A percentile compares a stretch with the other conserved stretches of the same genome.
Conservation (phyloP, 2,113 vertebrate species). For the Charina bottae region DNA sequence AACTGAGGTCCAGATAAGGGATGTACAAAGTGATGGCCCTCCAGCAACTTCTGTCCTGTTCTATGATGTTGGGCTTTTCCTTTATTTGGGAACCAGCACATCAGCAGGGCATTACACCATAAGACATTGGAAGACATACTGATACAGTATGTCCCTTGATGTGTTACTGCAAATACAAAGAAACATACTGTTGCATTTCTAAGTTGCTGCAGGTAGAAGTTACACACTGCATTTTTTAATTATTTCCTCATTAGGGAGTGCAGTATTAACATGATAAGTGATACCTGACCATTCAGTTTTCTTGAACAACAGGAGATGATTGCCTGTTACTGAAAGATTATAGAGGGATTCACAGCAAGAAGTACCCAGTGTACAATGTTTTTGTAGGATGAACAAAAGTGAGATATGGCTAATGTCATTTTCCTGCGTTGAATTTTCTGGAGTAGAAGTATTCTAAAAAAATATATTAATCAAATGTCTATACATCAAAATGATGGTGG, state of each 20-base stretch:
- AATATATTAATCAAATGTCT: not conserved
- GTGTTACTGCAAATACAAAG: not conserved
- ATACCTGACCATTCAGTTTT: not conserved
- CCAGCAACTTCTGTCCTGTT: not conserved
- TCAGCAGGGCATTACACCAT: not conserved
- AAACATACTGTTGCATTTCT: not conserved
- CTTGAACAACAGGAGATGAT: not conserved
- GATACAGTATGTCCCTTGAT: not conserved
- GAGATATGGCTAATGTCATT: not conserved
- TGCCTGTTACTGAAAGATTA: not conserved
- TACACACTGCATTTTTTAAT: not conserved
- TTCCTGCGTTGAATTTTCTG: not conserved
- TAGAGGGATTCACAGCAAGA: not conserved
- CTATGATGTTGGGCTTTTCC: not conserved
- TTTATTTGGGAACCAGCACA: not conserved
- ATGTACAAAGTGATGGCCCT: not conserved
- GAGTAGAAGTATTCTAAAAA: not conserved
- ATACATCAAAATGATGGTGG: not conserved
- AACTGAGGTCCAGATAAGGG: not conserved
- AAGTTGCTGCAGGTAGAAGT: not conserved
- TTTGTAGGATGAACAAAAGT: not conserved
- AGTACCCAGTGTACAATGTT: not conserved
- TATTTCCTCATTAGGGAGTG: not conserved
- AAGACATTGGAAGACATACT: not conserved
- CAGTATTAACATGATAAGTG: not conserved